Base-by-base conservation (phyloP, 2,113 vertebrate species). In the Dromas ardeola region DNA sequence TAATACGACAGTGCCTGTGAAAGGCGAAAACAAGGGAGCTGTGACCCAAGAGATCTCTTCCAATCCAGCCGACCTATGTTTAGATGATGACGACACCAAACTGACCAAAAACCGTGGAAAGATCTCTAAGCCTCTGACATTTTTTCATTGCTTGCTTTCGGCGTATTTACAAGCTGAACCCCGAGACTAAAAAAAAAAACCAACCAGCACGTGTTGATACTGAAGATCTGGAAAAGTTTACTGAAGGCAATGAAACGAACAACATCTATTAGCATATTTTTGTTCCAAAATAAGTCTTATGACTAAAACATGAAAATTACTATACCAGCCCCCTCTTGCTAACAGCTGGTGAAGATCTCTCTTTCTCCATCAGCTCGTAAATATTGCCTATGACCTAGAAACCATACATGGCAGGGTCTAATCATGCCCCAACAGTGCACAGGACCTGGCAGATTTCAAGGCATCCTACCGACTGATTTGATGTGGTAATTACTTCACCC, bases 1-100 rank as follows among this genome's bases (percentile, higher is more conserved):
- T 43, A 93, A 82, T 50, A 93, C 6, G 21, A 71, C 84, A 87
- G 74, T 38, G 93, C 27, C 71, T 86, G 78, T 52, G 71, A 91
- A 90, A 93, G 53, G 40, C 58, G 5, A 78, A 95, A 96, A 88
- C 78, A 96, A 94, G 74, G 81, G 81, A 92, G 78, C 81, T 88
- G 49, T 72, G 84, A 96, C 93, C 87, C 73, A 82, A 34, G 78
- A 87, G 90, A 85, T 45, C 73, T 40, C 93, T 70, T 70, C 78
- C 90, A 93, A 85, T 62, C 85, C 95, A 92, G 87, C 22, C 45
- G 69, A 83, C 34, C 90, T 77, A 43, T 73, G 58, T 90, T 96
- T 93, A 96, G 92, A 65, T 21, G 53, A 95, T 93, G 87, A 96
- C 0, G 1, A 91, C 87, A 96, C 32, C 58, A 62, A 97, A 91